Conservation (phyloP, 2,888 invertebrate genomes). For the Phortica okadai region DNA sequence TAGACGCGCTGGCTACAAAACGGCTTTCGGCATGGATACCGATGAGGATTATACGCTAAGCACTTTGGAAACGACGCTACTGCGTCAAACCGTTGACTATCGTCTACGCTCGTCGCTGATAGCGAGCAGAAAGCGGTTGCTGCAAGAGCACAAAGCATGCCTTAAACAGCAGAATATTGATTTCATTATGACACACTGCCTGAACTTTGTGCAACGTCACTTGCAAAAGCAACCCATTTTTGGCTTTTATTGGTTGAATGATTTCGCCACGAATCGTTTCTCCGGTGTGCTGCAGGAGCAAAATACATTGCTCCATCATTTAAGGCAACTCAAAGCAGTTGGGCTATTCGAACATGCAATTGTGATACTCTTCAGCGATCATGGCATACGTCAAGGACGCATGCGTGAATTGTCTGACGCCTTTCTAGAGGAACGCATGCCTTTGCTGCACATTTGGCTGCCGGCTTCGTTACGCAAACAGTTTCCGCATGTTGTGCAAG, state of each 20-base stretch:
- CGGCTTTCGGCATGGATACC: constrained; percentile 85
- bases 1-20: constrained; percentile 81
- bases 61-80: too few species aligned
- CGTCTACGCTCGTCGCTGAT: too few species aligned
- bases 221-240: constrained; percentile 80
- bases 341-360: constrained; percentile 79
- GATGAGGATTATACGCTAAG: too few species aligned
- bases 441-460: constrained; percentile 82
- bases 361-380: constrained; percentile 85
- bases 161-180: constrained; percentile 81
- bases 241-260: constrained; percentile 86
- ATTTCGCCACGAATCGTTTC: constrained; percentile 81
- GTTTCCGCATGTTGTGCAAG: constrained; percentile 78
- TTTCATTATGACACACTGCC: constrained; percentile 75
- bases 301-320: constrained; percentile 78
- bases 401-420: constrained; percentile 81
- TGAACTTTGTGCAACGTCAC: constrained; percentile 81
- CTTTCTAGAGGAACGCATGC: constrained; percentile 86
- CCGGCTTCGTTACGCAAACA: constrained; percentile 80
- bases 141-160: constrained; percentile 80
- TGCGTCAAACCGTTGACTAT: too few species aligned
- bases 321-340: constrained; percentile 78
- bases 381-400: constrained; percentile 84
- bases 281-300: constrained; percentile 82
- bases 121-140: not conserved